These are phyloP conservation scores for Ophion slaviceki DNA, from an alignment of 2,888 invertebrate genomes.

Conservation along the genomic window DNA sequence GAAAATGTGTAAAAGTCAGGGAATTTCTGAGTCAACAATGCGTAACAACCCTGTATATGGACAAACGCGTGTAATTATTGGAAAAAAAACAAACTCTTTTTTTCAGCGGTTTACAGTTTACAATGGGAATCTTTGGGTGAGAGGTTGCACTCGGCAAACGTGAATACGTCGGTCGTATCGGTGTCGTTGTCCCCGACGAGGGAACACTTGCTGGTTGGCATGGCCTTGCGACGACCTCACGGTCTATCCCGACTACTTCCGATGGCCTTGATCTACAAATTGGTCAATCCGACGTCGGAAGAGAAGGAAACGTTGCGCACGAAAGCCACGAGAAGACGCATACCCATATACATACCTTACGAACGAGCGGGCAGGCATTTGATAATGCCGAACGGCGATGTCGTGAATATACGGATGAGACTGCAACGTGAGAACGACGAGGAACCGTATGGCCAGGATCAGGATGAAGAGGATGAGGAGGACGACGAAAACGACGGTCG, in stretches of 20 bases:
- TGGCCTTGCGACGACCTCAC: conserved; percentile 88
- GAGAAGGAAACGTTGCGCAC: conserved; percentile 55
- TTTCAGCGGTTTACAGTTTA: conserved; percentile 90
- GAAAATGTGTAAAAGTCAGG: no score
- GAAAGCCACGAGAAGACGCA: conserved; percentile 63
- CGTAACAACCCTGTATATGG: no score
- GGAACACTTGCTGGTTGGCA: conserved; percentile 91
- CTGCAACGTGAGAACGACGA: conserved; percentile 17
- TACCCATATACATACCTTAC: conserved; percentile 72
- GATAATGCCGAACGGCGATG: conserved; percentile 77
- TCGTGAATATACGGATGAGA: conserved; percentile 4
- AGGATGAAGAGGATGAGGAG: conserved; percentile 78
- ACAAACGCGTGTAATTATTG: no score
- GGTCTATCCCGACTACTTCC: conserved; percentile 80
- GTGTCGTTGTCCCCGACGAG: conserved; percentile 93
- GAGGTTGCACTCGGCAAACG: conserved; percentile 90
- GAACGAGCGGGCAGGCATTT: conserved; percentile 78
- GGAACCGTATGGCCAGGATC: background rate
- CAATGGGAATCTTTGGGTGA: conserved; percentile 90
- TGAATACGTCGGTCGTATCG: conserved; percentile 92
- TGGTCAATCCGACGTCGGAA: conserved; percentile 66
- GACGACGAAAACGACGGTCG: conserved; percentile 79
- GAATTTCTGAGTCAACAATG: no score
- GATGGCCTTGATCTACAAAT: conserved; percentile 80
- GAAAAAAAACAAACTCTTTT: conserved; percentile 5